phyloP scores from a whole-genome alignment of 2,888 invertebrate genomes.

The Drosophila peninsularis region DNA sequence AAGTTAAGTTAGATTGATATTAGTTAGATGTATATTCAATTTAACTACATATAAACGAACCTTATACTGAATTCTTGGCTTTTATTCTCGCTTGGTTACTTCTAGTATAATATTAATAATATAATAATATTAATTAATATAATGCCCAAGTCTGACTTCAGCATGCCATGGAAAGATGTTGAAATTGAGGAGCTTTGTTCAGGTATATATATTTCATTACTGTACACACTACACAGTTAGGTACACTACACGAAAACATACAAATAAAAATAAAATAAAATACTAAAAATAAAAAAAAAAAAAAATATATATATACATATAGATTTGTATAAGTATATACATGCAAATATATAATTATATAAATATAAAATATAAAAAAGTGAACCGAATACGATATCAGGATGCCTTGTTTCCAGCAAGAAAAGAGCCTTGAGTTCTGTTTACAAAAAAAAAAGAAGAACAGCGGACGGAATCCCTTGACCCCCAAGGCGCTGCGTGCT shows the following conservation, averaged over 20 bases:
- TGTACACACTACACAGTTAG: conserved; percentile 13
- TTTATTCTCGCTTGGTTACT: neutral
- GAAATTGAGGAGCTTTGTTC: neutral
- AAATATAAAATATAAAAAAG: neutral
- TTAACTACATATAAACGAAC: conserved; percentile 1
- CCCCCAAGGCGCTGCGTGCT: conserved; percentile 76
- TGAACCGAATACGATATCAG: neutral
- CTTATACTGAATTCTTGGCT: neutral
- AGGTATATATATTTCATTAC: neutral
- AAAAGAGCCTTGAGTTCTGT: conserved; percentile 10
- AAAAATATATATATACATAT: neutral
- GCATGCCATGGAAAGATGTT: conserved; percentile 9
- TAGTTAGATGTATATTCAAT: neutral
- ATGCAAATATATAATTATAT: neutral
- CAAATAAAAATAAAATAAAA: conserved; percentile 6
- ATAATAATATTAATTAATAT: too few relatives aligned
- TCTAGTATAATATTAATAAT: too few relatives aligned
- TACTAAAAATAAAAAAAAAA: neutral
- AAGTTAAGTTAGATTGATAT: neutral
- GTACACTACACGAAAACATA: conserved; percentile 13
- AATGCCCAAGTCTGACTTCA: neutral
- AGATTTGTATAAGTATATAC: too few relatives aligned
- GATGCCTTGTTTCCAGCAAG: conserved; percentile 9
- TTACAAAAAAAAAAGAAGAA: conserved; percentile 44
- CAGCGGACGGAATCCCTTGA: conserved; percentile 38